A percentile compares a stretch with the other conserved stretches of the same genome.
phyloP scores from a whole-genome alignment of 2,113 vertebrate genomes.

The Megalops atlanticus region DNA sequence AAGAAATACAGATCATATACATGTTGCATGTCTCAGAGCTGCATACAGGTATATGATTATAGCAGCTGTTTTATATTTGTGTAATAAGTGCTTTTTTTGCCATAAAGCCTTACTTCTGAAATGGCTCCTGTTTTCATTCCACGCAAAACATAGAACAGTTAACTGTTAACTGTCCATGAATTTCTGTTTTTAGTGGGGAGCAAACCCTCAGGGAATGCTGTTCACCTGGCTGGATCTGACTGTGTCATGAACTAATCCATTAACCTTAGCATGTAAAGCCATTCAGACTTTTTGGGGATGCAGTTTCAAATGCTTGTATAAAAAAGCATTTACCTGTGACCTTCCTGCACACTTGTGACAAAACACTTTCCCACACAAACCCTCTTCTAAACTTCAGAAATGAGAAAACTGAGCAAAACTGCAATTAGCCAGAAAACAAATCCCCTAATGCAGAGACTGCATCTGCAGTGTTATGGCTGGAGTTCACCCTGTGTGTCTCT shows the following conservation, averaged over 20 bases:
- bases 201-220: not conserved
- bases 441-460: not conserved
- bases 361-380: not conserved
- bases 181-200: not conserved
- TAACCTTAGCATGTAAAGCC: not conserved
- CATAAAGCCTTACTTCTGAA: not conserved
- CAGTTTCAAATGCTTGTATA: not conserved
- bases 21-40: too few relatives aligned
- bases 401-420: not conserved
- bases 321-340: not conserved
- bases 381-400: not conserved
- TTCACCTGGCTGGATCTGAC: not conserved
- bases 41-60: not conserved
- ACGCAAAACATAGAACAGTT: not conserved
- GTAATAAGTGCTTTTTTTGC: not conserved
- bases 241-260: not conserved
- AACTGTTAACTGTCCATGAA: not conserved
- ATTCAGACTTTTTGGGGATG: constrained; percentile 4
- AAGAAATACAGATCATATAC: not conserved
- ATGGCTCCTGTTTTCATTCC: not conserved
- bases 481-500: not conserved
- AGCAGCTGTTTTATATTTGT: not conserved
- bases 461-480: too few relatives aligned
- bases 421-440: not conserved
- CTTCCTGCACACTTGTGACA: not conserved